Conservation (phyloP, 2,797 vertebrate genomes). For the Neosalanx taihuensis region DNA sequence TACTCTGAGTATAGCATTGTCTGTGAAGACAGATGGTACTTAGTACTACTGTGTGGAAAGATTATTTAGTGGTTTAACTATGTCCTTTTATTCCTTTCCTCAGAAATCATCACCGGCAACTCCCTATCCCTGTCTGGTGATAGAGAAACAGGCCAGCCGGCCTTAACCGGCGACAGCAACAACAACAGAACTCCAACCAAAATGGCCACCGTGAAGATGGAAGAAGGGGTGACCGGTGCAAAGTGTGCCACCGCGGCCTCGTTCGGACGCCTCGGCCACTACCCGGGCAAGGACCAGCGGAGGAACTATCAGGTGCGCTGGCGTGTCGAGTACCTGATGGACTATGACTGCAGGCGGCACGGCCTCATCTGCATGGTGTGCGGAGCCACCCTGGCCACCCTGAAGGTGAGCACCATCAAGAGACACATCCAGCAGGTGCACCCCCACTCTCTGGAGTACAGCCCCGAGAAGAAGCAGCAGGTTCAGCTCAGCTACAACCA, state of each 20-base stretch:
- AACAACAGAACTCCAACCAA: slow-evolving; percentile 34
- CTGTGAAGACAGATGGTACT: too few relatives aligned
- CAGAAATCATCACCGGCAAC: slow-evolving; percentile 46
- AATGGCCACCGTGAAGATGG: slow-evolving; percentile 33
- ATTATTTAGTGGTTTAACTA: neutral
- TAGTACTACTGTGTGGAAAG: too few relatives aligned
- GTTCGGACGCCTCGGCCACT: slow-evolving; percentile 64
- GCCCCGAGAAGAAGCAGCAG: slow-evolving; percentile 76
- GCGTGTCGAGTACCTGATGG: slow-evolving; percentile 88
- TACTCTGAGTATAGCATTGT: too few relatives aligned
- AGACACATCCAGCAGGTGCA: slow-evolving; percentile 89
- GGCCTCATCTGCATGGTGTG: slow-evolving; percentile 86
- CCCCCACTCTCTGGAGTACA: slow-evolving; percentile 83
- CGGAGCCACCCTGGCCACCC: slow-evolving; percentile 77
- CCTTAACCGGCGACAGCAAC: slow-evolving; percentile 18
- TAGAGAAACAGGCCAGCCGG: neutral
- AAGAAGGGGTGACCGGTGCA: slow-evolving; percentile 25
- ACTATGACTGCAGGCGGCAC: slow-evolving; percentile 85
- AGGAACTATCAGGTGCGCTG: slow-evolving; percentile 87
- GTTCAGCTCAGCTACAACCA: slow-evolving; percentile 81
- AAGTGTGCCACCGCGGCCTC: slow-evolving; percentile 16
- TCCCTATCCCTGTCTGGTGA: slow-evolving; percentile 10
- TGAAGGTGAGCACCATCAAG: slow-evolving; percentile 85
- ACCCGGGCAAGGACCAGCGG: slow-evolving; percentile 80
- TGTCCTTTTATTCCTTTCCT: neutral